phyloP scores from a whole-genome alignment of 2,888 invertebrate species.

The Phlogophora meticulosa region DNA sequence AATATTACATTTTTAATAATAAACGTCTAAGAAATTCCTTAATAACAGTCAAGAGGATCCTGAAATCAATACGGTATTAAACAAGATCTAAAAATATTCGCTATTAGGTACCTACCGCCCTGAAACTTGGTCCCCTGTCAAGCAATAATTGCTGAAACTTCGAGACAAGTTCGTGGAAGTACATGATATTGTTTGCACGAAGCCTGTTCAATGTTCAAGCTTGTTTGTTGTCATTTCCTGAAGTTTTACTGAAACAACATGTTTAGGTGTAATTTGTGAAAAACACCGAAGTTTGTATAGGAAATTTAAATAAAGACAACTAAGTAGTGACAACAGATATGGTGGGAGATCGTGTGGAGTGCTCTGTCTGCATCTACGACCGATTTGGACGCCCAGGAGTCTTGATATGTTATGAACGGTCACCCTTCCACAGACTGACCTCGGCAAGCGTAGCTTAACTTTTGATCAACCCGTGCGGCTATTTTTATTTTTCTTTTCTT shows the following conservation, averaged over 20 bases:
- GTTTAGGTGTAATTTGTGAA: constrained; percentile 35
- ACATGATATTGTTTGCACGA: constrained; percentile 60
- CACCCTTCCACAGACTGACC: too few relatives aligned
- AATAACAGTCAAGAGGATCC: constrained; percentile 19
- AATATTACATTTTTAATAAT: constrained; percentile 18
- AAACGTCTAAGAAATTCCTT: constrained; percentile 30
- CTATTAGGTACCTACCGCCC: constrained; percentile 4
- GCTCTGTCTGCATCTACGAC: too few relatives aligned
- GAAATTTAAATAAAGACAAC: background rate
- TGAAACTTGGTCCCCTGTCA: constrained; percentile 55
- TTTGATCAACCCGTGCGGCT: too few relatives aligned
- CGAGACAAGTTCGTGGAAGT: constrained; percentile 51
- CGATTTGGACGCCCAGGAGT: too few relatives aligned
- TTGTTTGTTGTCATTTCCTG: constrained; percentile 56
- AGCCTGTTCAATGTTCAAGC: constrained; percentile 47
- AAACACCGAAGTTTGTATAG: constrained; percentile 2
- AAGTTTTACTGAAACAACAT: constrained; percentile 42
- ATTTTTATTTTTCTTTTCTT: too few relatives aligned
- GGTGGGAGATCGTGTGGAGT: too few relatives aligned
- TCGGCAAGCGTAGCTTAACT: too few relatives aligned
- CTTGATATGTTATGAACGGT: too few relatives aligned
- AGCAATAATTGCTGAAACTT: constrained; percentile 60
- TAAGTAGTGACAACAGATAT: background rate
- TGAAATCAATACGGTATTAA: constrained; percentile 50
- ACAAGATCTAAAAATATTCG: constrained; percentile 57